Percentiles rank a stretch among this genome's conserved stretches.
Conservation (phyloP, 2,888 invertebrate genomes). For the Ephialtes manifestator region DNA sequence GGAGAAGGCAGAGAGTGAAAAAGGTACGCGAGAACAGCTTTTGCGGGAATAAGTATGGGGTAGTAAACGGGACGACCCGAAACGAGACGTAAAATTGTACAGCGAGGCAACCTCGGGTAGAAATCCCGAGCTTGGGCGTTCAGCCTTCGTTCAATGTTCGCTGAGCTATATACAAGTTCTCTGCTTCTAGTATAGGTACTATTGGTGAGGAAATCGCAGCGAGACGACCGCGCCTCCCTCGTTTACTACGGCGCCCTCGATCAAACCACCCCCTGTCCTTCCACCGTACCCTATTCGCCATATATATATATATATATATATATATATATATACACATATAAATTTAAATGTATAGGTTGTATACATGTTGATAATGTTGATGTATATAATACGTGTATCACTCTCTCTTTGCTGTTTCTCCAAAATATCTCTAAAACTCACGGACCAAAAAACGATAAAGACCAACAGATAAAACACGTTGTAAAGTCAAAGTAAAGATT, state of each 20-base stretch:
- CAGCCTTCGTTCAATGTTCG: constrained; percentile 61
- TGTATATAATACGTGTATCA: constrained; percentile 4
- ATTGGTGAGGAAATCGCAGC: constrained; percentile 60
- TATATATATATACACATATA: background rate
- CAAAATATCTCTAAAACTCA: constrained; percentile 35
- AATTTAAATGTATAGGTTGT: background rate
- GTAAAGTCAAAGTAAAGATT: constrained; percentile 32
- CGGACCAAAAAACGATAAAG: constrained; percentile 2
- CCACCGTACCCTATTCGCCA: constrained; percentile 4
- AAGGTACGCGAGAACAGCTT: constrained; percentile 45
- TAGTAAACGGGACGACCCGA: constrained; percentile 62
- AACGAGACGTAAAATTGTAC: constrained; percentile 70
- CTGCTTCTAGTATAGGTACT: background rate
- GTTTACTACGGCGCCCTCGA: constrained; percentile 65
- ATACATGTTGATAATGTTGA: background rate
- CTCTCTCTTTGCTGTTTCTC: background rate
- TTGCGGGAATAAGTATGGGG: constrained; percentile 55
- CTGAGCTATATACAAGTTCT: constrained; percentile 31
- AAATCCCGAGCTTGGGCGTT: constrained; percentile 25
- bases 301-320: constrained; percentile 33
- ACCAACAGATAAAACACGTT: background rate
- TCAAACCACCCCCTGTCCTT: constrained; percentile 48
- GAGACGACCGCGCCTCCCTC: constrained; percentile 57
- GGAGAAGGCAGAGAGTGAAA: constrained; percentile 19
- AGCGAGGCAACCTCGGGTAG: constrained; percentile 6